phyloP scores from a whole-genome alignment of 2,888 invertebrate genomes.

The Pammene fasciana region DNA sequence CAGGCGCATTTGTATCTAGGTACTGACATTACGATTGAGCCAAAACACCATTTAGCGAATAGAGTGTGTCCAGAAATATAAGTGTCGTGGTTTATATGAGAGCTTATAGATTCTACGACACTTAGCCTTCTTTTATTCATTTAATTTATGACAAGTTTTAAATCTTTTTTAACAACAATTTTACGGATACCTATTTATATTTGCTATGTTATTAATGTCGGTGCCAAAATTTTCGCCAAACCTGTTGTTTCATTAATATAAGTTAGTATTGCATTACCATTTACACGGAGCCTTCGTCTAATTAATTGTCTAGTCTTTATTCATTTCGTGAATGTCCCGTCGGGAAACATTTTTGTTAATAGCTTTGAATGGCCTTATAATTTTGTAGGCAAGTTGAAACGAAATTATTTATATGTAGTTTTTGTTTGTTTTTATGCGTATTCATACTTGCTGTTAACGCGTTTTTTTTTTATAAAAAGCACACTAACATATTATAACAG shows the following conservation, averaged over 20 bases:
- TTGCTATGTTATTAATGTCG: too few relatives aligned
- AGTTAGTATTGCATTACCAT: neutral
- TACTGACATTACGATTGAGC: neutral
- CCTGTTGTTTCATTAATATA: neutral
- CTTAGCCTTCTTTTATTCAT: too few relatives aligned
- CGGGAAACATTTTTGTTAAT: slow-evolving; percentile 10
- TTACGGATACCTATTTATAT: too few relatives aligned
- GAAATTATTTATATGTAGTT: too few relatives aligned
- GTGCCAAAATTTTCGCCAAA: neutral
- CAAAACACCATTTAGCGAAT: neutral
- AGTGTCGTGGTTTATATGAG: too few relatives aligned
- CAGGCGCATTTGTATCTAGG: neutral
- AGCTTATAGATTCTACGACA: too few relatives aligned
- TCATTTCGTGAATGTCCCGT: neutral
- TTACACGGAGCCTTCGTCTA: neutral
- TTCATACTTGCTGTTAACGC: too few relatives aligned
- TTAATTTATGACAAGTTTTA: neutral
- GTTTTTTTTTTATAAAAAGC: too few relatives aligned
- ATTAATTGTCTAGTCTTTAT: neutral
- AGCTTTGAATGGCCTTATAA: neutral
- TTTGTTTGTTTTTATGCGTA: too few relatives aligned
- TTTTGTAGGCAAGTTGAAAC: too few relatives aligned
- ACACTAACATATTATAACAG: too few relatives aligned
- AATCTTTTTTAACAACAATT: neutral
- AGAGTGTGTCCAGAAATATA: too few relatives aligned